Base-by-base conservation (phyloP, 1,140 invertebrate species). In the Pseudomyrmex gracilis region DNA sequence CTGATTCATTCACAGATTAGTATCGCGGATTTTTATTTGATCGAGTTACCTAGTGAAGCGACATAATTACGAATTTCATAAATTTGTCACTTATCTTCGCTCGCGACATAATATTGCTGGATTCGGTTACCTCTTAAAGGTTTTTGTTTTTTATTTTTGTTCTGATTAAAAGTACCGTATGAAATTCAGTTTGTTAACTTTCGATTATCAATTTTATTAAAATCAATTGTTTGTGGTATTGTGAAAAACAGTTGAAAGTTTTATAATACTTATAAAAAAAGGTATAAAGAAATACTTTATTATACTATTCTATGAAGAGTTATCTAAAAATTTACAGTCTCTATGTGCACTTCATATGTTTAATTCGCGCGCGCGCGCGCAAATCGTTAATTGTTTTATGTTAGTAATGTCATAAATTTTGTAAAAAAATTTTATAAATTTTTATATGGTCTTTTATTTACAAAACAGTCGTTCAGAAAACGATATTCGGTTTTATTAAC, bases 401-500 rank as follows among this genome's bases (percentile, higher is more conserved):
- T n/a, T n/a, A n/a, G n/a, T n/a, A n/a, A n/a, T n/a, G n/a, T n/a
- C 5, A 34, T 5, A 34, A 5, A 34, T 34, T 34, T 34, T 34
- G 34, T 34, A 34, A 34, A 34, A 34, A 83, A 76, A 78, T 85
- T 73, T 85, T 73, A 45, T 49, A 53, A 83, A 86, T 77, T 86
- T 47, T 77, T 24, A 55, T 10, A 17, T 45, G 1, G 34, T 47
- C 24, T n/a, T 53, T 34, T 3, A n/a, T 45, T 13, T 1, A 60
- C 2, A 7, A 34, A 51, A 71, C 15, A 12, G 8, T 74, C 20
- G 45, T 0, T 55, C 64, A n/a, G 2, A 15, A 71, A 12, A 34
- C 4, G 24, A 70, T 17, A 73, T 78, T 86, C 73, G 73, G 53
- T 53, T 73, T 13, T 45, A 68, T 58, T 53, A 47, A 76, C 74